Evolutionary conservation across 2,888 invertebrate genomes (phyloP), one percentile per base, ranked within the genome.

Genomic region (Willowsia nigromaculata): DNA sequence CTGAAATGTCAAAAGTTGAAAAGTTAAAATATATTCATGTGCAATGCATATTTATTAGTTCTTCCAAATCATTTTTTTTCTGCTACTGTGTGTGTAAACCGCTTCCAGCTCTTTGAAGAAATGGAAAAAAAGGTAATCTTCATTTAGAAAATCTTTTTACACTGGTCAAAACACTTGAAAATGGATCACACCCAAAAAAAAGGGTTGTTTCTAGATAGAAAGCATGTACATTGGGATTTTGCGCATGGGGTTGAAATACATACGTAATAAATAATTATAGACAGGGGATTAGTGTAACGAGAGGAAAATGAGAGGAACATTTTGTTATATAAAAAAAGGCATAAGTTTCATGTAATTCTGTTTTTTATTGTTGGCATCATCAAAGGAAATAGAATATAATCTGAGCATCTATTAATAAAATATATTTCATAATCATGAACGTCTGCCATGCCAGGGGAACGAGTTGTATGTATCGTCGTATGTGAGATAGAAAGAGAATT

Each of bases 31-130:
- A 53, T 88, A 83, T 76, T 81, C 82, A 76, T 82, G n/a, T 43
- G 82, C 43, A 76, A 88, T 88, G 88, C 76, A 88, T 88, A 88
- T 88, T 88, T 88, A 88, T 88, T 59, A 83, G 74, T 47, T 81
- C 50, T 25, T 40, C 25, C 40, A 87, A 15, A 22, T 25, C 47
- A 30, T 30, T 85, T 33, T n/a, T 22, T 68, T 37, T 30, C 27
- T 56, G 87, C 85, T 86, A 86, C 85, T 37, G 87, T 68, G 27
- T 50, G 30, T 11, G 18, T n/a, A 80, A 43, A 80, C 76, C 37
- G 65, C 85, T 80, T 65, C 68, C 18, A 65, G 85, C 56, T 18
- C 53, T 78, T 56, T 13, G 53, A 53, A 25, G 37, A 43, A 68
- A 18, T 50, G 15, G 1, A 30, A 50, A 76, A 43, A 71, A 68